Evolutionary conservation across 2,797 vertebrate genomes (phyloP), one percentile per base, ranked within the genome.

Genomic region (Brotula barbata): DNA sequence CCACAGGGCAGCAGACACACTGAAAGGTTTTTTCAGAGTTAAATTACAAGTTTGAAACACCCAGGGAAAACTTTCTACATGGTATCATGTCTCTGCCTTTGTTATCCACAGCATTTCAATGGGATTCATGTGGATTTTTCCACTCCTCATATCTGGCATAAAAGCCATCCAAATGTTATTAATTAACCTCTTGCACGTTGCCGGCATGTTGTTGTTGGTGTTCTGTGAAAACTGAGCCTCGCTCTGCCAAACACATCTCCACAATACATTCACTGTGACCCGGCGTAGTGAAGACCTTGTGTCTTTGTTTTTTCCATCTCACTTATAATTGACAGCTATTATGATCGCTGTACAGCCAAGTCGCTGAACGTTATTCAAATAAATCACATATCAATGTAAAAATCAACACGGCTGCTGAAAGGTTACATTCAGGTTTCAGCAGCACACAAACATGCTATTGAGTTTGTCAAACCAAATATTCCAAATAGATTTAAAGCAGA

Each of bases 61-160:
- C 68, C 82, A 73, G 73, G 71, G 54, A 73, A 82, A 78, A 60
- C 36, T 65, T 51, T 66, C 23, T 68, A 11, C 20, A 48, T 7
- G 33, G 43, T 23, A 25, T 56, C 57, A 53, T 58, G 63, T 39
- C 54, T 48, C 7, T 22, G 25, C 9, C 3, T 59, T 49, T 48
- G 51, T 62, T 28, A 57, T 44, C 20, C 37, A 9, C 20, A 49
- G 10, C 23, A 21, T 56, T 59, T 72, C 20, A 66, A 16, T 20
- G 15, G 19, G 42, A 44, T 14, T 58, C 20, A 64, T 25, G n/a
- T 51, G 34, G 15, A 16, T 40, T 44, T 56, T 58, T 56, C 39
- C 66, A 39, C 46, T 39, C 43, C 6, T 17, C 23, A 28, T 60
- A 52, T 53, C 7, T 15, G 43, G 50, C 43, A 23, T 65, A 58